phyloP scores from a whole-genome alignment of 1,140 invertebrate species.

The Saccostrea echinata region DNA sequence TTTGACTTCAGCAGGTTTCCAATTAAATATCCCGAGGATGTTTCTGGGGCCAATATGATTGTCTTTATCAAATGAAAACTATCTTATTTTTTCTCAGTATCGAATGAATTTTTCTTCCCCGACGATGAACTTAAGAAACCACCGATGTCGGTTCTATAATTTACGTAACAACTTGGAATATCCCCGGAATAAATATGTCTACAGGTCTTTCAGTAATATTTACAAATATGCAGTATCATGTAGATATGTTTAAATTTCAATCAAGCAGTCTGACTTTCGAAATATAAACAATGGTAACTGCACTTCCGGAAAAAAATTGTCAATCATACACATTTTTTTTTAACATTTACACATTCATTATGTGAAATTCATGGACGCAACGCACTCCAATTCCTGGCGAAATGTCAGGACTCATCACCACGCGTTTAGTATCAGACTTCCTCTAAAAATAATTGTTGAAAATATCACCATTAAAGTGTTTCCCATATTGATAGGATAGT shows the following conservation, averaged over 20 bases:
- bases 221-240: constrained; percentile 36
- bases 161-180: constrained; percentile 30
- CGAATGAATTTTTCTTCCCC: constrained; percentile 12
- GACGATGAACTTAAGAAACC: constrained; percentile 11
- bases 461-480: constrained; percentile 35
- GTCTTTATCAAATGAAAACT: constrained; percentile 23
- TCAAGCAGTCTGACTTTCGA: constrained; percentile 37
- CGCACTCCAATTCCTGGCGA: constrained; percentile 25
- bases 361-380: constrained; percentile 33
- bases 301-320: constrained; percentile 42
- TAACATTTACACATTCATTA: constrained; percentile 39
- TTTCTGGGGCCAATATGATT: constrained; percentile 29
- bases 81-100: constrained; percentile 28
- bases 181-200: constrained; percentile 29
- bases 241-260: constrained; percentile 24
- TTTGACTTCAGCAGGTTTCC: constrained; percentile 39
- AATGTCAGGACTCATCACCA: constrained; percentile 20
- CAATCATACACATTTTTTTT: constrained; percentile 43
- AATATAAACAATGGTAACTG: constrained; percentile 28
- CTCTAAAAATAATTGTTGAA: constrained; percentile 39
- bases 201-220: constrained; percentile 38
- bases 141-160: constrained; percentile 23
- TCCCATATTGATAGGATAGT: constrained; percentile 31
- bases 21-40: constrained; percentile 27
- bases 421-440: constrained; percentile 33